These are phyloP conservation scores for Sphecodes monilicornis DNA, from an alignment of 2,888 invertebrate genomes.

Conservation along the genomic window DNA sequence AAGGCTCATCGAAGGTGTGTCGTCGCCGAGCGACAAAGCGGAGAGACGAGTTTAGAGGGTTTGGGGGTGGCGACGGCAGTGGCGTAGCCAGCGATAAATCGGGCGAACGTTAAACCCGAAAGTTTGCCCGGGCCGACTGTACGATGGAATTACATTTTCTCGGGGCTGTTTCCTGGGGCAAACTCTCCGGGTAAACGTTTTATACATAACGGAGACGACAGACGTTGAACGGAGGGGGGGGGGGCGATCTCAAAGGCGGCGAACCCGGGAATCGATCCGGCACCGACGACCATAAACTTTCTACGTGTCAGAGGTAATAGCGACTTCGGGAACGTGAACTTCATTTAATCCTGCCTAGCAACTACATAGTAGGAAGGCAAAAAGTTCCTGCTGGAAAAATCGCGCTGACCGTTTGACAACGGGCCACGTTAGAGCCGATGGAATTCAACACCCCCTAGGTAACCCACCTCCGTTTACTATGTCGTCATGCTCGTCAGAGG, in stretches of 20 bases:
- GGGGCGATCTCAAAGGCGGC: conserved; percentile 25
- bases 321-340: conserved; percentile 46
- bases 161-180: conserved; percentile 41
- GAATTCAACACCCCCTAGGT: not conserved
- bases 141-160: conserved; percentile 59
- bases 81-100: conserved; percentile 42
- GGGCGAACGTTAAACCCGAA: conserved; percentile 51
- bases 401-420: not conserved
- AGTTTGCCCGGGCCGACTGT: conserved; percentile 38
- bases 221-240: conserved; percentile 25
- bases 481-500: not conserved
- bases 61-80: not conserved
- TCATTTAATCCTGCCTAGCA: conserved; percentile 50
- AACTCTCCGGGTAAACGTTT: conserved; percentile 47
- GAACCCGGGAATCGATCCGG: conserved; percentile 46
- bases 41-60: not conserved
- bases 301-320: conserved; percentile 61
- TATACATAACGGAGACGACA: conserved; percentile 59
- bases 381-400: not conserved
- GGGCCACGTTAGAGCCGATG: not conserved
- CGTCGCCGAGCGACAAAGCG: conserved; percentile 8
- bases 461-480: not conserved
- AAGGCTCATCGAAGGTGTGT: conserved; percentile 9
- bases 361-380: not conserved
- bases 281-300: conserved; percentile 50